phyloP scores from a whole-genome alignment of 2,888 invertebrate genomes.

The Seira musarum region DNA sequence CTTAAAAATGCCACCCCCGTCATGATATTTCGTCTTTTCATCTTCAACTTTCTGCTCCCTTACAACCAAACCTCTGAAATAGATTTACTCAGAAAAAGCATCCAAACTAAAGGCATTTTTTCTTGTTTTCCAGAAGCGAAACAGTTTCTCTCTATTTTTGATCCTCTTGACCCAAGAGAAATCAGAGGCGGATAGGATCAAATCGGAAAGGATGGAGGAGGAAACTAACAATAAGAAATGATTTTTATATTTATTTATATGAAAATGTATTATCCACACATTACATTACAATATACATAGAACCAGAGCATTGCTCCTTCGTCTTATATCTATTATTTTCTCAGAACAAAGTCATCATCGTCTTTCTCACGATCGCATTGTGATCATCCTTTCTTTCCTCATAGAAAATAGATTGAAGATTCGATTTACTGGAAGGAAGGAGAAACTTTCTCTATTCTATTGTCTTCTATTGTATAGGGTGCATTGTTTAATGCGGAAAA shows the following conservation, averaged over 20 bases:
- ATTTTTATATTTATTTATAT: slow-evolving; percentile 23
- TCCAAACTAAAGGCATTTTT: not conserved
- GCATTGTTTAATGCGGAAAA: slow-evolving; percentile 36
- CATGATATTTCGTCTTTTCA: too few relatives aligned
- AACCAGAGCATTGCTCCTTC: not conserved
- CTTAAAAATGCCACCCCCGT: too few relatives aligned
- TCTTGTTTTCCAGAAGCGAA: not conserved
- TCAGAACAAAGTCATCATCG: slow-evolving; percentile 31
- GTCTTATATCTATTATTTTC: not conserved
- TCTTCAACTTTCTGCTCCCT: too few relatives aligned
- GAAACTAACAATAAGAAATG: slow-evolving; percentile 9
- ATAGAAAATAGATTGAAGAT: slow-evolving; percentile 61
- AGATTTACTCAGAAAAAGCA: not conserved
- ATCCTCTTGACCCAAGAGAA: slow-evolving; percentile 58
- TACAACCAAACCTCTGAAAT: too few relatives aligned
- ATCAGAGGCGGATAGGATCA: slow-evolving; percentile 44
- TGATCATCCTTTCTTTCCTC: slow-evolving; percentile 20
- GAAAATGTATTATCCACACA: slow-evolving; percentile 23
- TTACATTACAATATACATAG: slow-evolving; percentile 27
- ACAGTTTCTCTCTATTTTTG: slow-evolving; percentile 44
- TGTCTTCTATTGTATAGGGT: slow-evolving; percentile 56
- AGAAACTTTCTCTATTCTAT: slow-evolving; percentile 43
- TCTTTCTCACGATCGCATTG: not conserved
- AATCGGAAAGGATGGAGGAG: slow-evolving; percentile 7
- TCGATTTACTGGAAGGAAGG: slow-evolving; percentile 63